Percentiles rank a stretch among this genome's conserved stretches.
Conservation (phyloP, 2,888 invertebrate genomes). For the Drosophila ustulata region DNA sequence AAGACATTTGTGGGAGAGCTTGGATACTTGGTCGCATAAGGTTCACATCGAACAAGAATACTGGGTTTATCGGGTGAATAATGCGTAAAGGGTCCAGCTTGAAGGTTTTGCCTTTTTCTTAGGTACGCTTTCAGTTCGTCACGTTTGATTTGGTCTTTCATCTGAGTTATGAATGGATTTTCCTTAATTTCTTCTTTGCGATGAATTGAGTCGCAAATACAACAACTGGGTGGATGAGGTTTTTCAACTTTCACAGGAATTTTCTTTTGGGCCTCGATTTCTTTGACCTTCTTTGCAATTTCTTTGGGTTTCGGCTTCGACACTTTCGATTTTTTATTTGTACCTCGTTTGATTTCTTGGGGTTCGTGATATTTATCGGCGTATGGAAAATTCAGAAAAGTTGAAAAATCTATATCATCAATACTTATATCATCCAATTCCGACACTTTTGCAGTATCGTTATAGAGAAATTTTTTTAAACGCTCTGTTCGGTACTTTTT, state of each 20-base stretch:
- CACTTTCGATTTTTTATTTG: not conserved
- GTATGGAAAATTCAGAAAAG: not conserved
- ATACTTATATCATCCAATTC: not conserved
- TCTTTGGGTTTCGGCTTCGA: not conserved
- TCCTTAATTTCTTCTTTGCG: not conserved
- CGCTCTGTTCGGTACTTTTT: not conserved
- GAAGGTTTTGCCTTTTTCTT: not conserved
- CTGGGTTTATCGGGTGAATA: not conserved
- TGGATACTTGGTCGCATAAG: not conserved
- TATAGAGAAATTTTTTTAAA: not conserved
- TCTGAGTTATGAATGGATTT: not conserved
- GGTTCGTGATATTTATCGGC: not conserved
- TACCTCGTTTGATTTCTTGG: not conserved
- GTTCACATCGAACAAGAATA: not conserved
- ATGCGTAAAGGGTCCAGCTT: too few species aligned
- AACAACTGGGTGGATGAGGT: not conserved
- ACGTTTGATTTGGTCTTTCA: slow-evolving; percentile 1
- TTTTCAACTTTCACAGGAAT: not conserved
- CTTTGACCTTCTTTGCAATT: not conserved
- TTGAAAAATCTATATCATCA: not conserved
- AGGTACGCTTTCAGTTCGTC: not conserved
- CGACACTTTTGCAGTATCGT: not conserved
- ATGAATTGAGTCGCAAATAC: not conserved
- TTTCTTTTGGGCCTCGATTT: not conserved
- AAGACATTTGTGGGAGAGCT: not conserved